Evolutionary conservation across 2,113 vertebrate species (phyloP).

Genomic region (Campylomormyrus numenius): DNA sequence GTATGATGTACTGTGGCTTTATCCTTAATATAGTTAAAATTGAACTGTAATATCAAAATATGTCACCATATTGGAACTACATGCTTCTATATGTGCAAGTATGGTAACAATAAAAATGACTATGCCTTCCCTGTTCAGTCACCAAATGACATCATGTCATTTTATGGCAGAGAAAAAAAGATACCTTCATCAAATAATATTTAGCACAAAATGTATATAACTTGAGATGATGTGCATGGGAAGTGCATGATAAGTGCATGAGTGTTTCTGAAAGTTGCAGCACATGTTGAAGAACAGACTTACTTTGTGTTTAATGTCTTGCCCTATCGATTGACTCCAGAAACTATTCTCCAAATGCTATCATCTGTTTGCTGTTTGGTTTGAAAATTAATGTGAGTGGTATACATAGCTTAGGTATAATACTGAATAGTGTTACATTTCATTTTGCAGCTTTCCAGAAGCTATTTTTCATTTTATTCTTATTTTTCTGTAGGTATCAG

Average conservation of each 20-base stretch:
- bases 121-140: background rate
- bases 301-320: background rate
- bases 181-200: background rate
- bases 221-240: background rate
- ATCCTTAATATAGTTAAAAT: background rate
- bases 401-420: background rate
- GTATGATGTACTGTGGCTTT: background rate
- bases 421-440: background rate
- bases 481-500: conserved; percentile 71
- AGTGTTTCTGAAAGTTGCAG: background rate
- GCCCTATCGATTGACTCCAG: background rate
- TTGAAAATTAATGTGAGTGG: background rate
- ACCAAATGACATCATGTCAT: background rate
- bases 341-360: background rate
- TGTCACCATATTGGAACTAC: background rate
- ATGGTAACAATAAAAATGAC: background rate
- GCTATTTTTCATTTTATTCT: background rate
- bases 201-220: background rate
- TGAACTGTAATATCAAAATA: background rate
- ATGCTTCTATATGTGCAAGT: background rate
- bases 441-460: background rate
- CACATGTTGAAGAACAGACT: background rate
- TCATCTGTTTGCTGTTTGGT: background rate
- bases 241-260: background rate
- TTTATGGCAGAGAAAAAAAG: background rate